Evolutionary conservation across 2,888 invertebrate genomes (phyloP), one percentile per base, ranked within the genome.

Genomic region (Mellilla xanthometata): DNA sequence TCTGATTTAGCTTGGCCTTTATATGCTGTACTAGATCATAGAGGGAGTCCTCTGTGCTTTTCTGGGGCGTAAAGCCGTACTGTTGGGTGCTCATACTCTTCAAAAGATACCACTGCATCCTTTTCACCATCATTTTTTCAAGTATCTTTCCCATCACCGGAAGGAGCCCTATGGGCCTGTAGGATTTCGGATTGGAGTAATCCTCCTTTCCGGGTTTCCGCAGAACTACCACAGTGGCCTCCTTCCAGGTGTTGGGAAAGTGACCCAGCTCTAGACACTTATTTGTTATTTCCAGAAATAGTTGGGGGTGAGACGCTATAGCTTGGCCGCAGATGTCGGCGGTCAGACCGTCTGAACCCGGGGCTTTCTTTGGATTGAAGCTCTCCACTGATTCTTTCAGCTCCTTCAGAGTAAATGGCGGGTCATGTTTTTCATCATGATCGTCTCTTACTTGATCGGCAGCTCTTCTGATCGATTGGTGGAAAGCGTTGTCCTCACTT

Each of bases 31-130:
- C 11, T 3, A 38, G 24, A 11, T 27, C 32, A 23, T 38, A 47
- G 11, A 39, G 35, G 12, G 39, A 30, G 42, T 51, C 39, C 15
- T 50, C 36, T 2, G 49, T 39, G 28, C 50, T 28, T 8, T 23
- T 10, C 15, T 39, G 41, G 9, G 45, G 50, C 31, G 31, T 28
- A 10, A 45, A 50, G 6, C 49, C 49, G 24, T 40, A 49, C 24
- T 44, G 35, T 39, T 33, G 47, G 35, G 47, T 29, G n/a, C 48
- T 48, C 31, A 48, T 29, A 34, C 42, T 45, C 28, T 47, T 49
- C 1, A 30, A 32, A 33, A 47, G 19, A 8, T 31, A 13, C 1
- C 6, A 19, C 10, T 30, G 9, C 6, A 19, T 3, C 6, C 30
- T 1, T 1, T 11, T 6, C 2, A 30, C n/a, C 2, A 13, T 1